Evolutionary conservation across 2,113 vertebrate genomes (phyloP).

Genomic region (Anoplopoma fimbria): DNA sequence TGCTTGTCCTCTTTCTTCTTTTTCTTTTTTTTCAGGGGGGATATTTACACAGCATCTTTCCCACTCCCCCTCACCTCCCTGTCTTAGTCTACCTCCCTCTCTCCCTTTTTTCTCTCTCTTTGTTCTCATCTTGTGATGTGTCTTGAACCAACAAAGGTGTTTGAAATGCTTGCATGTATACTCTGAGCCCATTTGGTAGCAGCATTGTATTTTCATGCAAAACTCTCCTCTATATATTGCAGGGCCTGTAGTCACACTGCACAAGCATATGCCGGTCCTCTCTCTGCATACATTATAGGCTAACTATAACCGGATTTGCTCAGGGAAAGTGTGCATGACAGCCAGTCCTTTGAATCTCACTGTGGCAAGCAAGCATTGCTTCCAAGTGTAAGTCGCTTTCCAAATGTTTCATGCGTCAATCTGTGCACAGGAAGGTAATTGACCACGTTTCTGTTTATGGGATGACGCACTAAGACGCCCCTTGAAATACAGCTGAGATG

Average conservation of each 20-base stretch:
- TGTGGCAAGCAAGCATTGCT: slow-evolving; percentile 36
- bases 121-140: slow-evolving; percentile 43
- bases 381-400: slow-evolving; percentile 53
- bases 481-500: slow-evolving; percentile 57
- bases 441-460: slow-evolving; percentile 42
- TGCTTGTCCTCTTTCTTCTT: slow-evolving; percentile 51
- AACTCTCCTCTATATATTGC: slow-evolving; percentile 43
- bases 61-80: slow-evolving; percentile 17
- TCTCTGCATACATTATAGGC: slow-evolving; percentile 68
- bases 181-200: slow-evolving; percentile 48
- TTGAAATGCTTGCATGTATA: slow-evolving; percentile 55
- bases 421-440: slow-evolving; percentile 41
- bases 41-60: slow-evolving; percentile 39
- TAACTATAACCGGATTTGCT: slow-evolving; percentile 76
- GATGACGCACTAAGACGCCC: slow-evolving; percentile 23
- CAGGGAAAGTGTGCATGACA: slow-evolving; percentile 53
- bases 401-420: slow-evolving; percentile 34
- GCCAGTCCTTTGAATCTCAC: slow-evolving; percentile 55
- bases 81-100: neutral
- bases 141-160: slow-evolving; percentile 44
- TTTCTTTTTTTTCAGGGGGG: slow-evolving; percentile 32
- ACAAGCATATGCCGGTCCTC: slow-evolving; percentile 50
- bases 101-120: slow-evolving; percentile 9
- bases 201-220: slow-evolving; percentile 61
- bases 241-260: slow-evolving; percentile 49